Evolutionary conservation across 37 sponge, comb jelly and placozoan genomes (phyloP).

Genomic region (Aplysina aerophoba): DNA sequence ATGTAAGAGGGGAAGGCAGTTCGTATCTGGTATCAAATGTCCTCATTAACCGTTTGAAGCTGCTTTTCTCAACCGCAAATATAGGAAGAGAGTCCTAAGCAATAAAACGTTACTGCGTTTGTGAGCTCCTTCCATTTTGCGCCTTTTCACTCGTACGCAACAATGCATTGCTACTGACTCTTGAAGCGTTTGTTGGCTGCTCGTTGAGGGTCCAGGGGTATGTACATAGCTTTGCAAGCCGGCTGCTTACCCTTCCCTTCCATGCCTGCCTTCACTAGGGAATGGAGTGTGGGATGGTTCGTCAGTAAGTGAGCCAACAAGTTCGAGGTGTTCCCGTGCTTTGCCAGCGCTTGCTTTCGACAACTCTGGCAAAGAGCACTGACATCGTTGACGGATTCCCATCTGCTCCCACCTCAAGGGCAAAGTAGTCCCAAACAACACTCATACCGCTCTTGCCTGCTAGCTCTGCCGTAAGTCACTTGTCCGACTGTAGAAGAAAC

Average conservation of each 20-base stretch:
- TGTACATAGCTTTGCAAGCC: not conserved
- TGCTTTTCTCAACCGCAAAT: slow-evolving; percentile 17
- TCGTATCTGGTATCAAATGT: slow-evolving; percentile 39
- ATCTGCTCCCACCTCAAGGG: not conserved
- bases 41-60: slow-evolving; percentile 18
- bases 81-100: slow-evolving; percentile 38
- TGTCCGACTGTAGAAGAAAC: not conserved
- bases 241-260: slow-evolving; percentile 10
- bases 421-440: slow-evolving; percentile 30
- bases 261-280: slow-evolving; percentile 29
- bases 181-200: slow-evolving; percentile 19
- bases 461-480: not conserved
- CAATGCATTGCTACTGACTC: not conserved
- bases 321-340: slow-evolving; percentile 45
- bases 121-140: slow-evolving; percentile 48
- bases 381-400: slow-evolving; percentile 14
- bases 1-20: slow-evolving; percentile 30
- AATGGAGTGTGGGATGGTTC: slow-evolving; percentile 21
- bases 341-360: slow-evolving; percentile 25
- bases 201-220: not conserved
- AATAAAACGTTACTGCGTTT: slow-evolving; percentile 30
- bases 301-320: slow-evolving; percentile 22
- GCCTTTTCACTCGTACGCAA: slow-evolving; percentile 28
- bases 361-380: slow-evolving; percentile 21
- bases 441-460: slow-evolving; percentile 18